Evolutionary conservation across 2,888 invertebrate species (phyloP).

Genomic region (Campoplex capitator): DNA sequence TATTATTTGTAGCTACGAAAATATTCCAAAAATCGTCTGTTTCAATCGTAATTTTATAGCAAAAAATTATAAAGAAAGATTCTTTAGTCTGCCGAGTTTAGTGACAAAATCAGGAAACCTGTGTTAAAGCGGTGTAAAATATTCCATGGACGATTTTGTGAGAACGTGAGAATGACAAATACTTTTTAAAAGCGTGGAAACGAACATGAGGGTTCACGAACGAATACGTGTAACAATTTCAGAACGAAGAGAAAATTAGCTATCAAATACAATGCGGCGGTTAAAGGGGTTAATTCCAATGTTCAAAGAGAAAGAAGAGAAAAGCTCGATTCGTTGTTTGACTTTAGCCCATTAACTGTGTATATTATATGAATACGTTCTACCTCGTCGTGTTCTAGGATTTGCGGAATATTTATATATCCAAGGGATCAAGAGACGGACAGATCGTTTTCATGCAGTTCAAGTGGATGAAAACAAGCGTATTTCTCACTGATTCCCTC

Average conservation of each 20-base stretch:
- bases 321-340: conserved; percentile 52
- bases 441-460: conserved; percentile 1
- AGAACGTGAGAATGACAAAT: conserved; percentile 20
- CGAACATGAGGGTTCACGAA: conserved; percentile 38
- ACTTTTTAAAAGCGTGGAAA: conserved; percentile 35
- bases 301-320: conserved; percentile 72
- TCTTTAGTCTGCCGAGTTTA: too few species aligned
- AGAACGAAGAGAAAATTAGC: conserved; percentile 78
- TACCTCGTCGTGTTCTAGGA: conserved; percentile 10
- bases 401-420: conserved; percentile 53
- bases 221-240: conserved; percentile 80
- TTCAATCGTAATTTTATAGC: too few species aligned
- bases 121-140: not conserved
- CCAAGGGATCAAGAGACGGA: conserved; percentile 55
- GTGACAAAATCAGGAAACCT: not conserved
- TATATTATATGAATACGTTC: conserved; percentile 1
- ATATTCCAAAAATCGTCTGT: too few species aligned
- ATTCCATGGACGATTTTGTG: not conserved
- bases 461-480: conserved; percentile 56
- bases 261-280: conserved; percentile 80
- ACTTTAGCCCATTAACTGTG: conserved; percentile 37
- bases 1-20: too few species aligned
- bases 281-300: conserved; percentile 80
- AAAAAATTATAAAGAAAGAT: too few species aligned
- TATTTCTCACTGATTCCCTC: conserved; percentile 42